Base-by-base conservation (phyloP, 2,888 invertebrate genomes). In the Lycia hirtaria region DNA sequence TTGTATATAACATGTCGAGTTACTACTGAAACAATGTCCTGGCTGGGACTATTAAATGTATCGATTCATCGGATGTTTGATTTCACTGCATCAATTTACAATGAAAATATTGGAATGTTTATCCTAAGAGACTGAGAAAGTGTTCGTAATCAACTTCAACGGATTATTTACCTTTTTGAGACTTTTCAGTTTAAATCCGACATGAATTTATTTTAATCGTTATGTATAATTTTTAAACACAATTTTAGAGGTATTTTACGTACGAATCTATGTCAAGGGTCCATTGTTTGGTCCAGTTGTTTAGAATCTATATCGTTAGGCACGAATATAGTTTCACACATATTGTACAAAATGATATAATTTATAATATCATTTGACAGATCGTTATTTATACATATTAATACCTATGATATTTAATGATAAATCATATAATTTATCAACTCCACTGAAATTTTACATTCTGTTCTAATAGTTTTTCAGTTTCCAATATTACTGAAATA, bases 101-200 rank as follows among this genome's bases (percentile, higher is more conserved):
- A 62, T 49, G 75, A 73, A 76, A 74, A 80, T 78, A 77, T 83
- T 83, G 80, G 79, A 85, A 83, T 79, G 81, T 82, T 80, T 80
- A 89, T 84, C 88, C 80, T 83, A 90, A 86, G 90, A 91, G 91
- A 91, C 91, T 91, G 91, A 91, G 75, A 82, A 80, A 81, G 91
- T 91, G 91, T 91, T 91, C 91, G 57, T 86, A 84, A 85, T 81
- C 73, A 80, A 83, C 81, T 81, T 77, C 79, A 72, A 69, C 75
- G 67, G 71, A 71, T 71, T 68, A 68, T 65, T 71, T 53, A 30
- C 22, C 22, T 20, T 48, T 69, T 72, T 76, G 56, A 71, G 64
- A 68, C 61, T 48, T 44, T 71, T 63, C 57, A 15, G 51, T 65
- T 68, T 45, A 60, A 57, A 56, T 44, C 26, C 14, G 35, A 35